Percentiles rank a stretch among this genome's conserved stretches.
phyloP scores from a whole-genome alignment of 1,140 invertebrate genomes.

The Chionoecetes opilio region DNA sequence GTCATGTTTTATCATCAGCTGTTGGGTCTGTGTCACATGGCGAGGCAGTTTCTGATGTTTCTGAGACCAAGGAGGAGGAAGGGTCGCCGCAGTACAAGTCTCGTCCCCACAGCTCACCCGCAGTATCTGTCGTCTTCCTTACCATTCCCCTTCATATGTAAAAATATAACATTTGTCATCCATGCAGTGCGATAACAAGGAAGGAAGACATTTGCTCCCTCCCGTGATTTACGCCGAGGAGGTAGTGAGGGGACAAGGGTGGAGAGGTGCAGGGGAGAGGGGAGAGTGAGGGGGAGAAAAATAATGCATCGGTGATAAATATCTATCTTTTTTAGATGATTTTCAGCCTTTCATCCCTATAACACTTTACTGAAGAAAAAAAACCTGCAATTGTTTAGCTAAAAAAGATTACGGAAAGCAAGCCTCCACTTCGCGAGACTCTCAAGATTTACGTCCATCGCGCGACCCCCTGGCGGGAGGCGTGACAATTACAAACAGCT shows the following conservation, averaged over 20 bases:
- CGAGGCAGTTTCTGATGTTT: no score
- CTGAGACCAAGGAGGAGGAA: no score
- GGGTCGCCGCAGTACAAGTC: no score
- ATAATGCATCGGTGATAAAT: no score
- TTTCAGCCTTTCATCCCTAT: no score
- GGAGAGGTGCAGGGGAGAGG: neutral
- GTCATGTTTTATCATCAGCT: no score
- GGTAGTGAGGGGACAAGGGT: neutral
- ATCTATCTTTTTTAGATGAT: no score
- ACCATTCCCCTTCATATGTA: neutral
- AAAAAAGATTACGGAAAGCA: neutral
- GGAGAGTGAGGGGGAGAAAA: neutral
- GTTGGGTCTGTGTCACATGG: no score
- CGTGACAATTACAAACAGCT: constrained; percentile 73
- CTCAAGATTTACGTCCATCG: constrained; percentile 3
- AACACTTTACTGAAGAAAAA: no score
- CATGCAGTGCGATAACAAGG: neutral
- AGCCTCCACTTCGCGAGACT: neutral
- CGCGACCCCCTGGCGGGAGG: constrained; percentile 59
- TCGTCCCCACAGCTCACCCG: neutral
- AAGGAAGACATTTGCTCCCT: neutral
- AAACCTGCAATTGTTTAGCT: no score
- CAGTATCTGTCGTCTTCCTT: neutral
- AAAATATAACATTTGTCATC: neutral
- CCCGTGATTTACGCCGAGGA: neutral